Conservation (phyloP, 2,113 vertebrate genomes). For the Octodon degus region DNA sequence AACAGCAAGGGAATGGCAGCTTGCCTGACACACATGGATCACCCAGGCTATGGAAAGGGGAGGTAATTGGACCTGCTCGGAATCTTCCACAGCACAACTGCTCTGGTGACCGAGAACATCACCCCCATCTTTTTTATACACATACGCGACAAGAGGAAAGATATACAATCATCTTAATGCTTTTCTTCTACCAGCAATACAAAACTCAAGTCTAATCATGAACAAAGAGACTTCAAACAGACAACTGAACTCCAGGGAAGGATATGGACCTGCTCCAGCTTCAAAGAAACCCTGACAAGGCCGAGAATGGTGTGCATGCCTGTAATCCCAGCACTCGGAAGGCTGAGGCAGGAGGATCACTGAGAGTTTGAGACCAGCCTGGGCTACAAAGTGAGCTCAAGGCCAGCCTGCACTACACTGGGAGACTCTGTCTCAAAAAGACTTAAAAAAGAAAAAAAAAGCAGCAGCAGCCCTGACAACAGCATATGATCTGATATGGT, state of each 20-base stretch:
- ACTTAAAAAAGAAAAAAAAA: too few relatives aligned
- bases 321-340: too few relatives aligned
- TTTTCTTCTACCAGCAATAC: neutral
- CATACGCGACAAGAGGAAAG: neutral
- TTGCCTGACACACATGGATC: neutral
- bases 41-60: accelerated
- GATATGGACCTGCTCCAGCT: neutral
- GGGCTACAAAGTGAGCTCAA: too few relatives aligned
- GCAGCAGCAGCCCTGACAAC: neutral
- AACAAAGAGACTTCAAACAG: neutral
- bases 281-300: neutral
- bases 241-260: neutral
- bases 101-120: neutral
- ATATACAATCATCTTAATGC: neutral
- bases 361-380: too few relatives aligned
- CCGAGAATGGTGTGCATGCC: too few relatives aligned
- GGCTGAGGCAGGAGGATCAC: too few relatives aligned
- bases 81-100: neutral
- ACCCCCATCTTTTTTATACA: neutral
- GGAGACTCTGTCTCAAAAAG: too few relatives aligned
- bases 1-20: neutral
- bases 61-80: neutral
- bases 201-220: conserved; percentile 5
- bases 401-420: too few relatives aligned
- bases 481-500: neutral